Evolutionary conservation across 2,113 vertebrate species (phyloP).

Genomic region (Festucalex cinctus): DNA sequence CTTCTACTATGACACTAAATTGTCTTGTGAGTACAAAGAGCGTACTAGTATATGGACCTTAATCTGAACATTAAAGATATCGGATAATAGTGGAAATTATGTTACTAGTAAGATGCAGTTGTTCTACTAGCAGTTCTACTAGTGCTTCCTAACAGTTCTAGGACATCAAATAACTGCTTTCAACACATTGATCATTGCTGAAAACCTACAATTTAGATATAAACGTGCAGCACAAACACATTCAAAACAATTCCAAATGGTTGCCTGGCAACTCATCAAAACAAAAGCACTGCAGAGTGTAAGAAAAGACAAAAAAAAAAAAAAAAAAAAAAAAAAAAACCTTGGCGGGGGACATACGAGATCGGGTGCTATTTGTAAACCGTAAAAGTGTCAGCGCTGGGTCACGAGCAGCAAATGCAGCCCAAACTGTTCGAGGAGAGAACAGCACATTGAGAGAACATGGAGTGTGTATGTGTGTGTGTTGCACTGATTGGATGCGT

Average conservation of each 20-base stretch:
- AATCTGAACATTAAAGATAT: too few relatives aligned
- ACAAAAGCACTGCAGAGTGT: slow-evolving; percentile 21
- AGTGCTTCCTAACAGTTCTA: too few relatives aligned
- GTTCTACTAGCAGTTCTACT: too few relatives aligned
- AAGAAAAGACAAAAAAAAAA: not conserved
- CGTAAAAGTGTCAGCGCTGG: slow-evolving; percentile 13
- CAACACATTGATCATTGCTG: too few relatives aligned
- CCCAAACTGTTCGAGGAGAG: slow-evolving; percentile 70
- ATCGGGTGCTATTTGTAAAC: not conserved
- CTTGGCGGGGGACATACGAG: slow-evolving; percentile 10
- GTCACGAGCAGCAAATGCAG: slow-evolving; percentile 80
- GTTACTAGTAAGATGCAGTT: too few relatives aligned
- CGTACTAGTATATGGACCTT: too few relatives aligned
- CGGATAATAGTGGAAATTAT: too few relatives aligned
- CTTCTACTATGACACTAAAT: too few relatives aligned
- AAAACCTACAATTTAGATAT: not conserved
- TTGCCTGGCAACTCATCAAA: slow-evolving; percentile 37
- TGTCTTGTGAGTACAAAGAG: too few relatives aligned
- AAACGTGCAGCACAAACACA: slow-evolving; percentile 31
- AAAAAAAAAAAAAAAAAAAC: slow-evolving; percentile 12
- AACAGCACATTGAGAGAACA: slow-evolving; percentile 44
- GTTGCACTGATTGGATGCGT: not conserved
- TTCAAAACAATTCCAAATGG: slow-evolving; percentile 46
- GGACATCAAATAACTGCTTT: too few relatives aligned
- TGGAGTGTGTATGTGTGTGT: not conserved